phyloP scores from a whole-genome alignment of 2,888 invertebrate species.

The Pseudoips prasinana region DNA sequence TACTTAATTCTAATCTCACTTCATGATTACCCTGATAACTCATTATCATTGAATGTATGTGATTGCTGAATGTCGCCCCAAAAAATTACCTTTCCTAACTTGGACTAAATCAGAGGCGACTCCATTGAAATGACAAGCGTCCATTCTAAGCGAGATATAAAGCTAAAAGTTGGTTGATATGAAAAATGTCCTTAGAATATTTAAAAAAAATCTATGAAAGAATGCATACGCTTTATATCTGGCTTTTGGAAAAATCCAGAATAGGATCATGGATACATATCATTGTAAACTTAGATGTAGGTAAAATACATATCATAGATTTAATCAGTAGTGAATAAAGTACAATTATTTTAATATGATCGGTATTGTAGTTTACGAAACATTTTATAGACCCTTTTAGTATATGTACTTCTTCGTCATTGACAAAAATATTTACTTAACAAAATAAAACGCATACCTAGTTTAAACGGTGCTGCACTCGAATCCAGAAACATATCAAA shows the following conservation, averaged over 20 bases:
- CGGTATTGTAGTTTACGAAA: constrained; percentile 69
- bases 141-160: constrained; percentile 78
- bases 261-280: constrained; percentile 77
- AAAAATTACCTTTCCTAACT: constrained; percentile 35
- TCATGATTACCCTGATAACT: constrained; percentile 48
- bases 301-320: constrained; percentile 67
- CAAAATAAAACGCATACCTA: constrained; percentile 54
- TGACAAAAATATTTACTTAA: constrained; percentile 35
- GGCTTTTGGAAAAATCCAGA: constrained; percentile 77
- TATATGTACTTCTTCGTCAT: constrained; percentile 37
- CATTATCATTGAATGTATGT: constrained; percentile 40
- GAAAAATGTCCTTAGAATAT: constrained; percentile 55
- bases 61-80: constrained; percentile 61
- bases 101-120: constrained; percentile 71
- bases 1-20: constrained; percentile 31
- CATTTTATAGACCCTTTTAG: constrained; percentile 68
- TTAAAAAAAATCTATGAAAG: constrained; percentile 66
- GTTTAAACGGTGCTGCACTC: constrained; percentile 67
- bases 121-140: constrained; percentile 63
- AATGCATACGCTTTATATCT: constrained; percentile 81
- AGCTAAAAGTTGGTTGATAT: constrained; percentile 61
- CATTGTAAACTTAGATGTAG: constrained; percentile 62
- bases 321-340: constrained; percentile 68
- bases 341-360: constrained; percentile 79
- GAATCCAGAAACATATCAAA: constrained; percentile 73